Base-by-base conservation (phyloP, 53 echinoderm and acorn worm species). In the Apostichopus leukothele region DNA sequence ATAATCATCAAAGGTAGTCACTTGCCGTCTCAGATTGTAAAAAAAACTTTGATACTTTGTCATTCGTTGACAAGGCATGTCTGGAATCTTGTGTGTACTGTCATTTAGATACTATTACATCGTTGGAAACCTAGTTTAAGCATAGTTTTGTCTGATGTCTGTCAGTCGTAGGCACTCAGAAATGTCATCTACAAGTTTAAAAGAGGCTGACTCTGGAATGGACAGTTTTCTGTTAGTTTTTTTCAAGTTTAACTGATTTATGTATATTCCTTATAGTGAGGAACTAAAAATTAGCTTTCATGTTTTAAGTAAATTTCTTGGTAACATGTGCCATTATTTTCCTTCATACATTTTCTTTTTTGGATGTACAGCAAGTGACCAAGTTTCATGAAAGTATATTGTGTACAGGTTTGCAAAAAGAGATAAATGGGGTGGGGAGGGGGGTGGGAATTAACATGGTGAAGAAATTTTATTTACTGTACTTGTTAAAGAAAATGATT, bases 341-440 rank as follows among this genome's bases (percentile, higher is more conserved):
- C 39, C 63, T 63, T 63, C 63, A 63, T 63, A 63, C 63, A 39
- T 39, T 39, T 39, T 39, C 39, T 53, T 79, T 75, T 79, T 79
- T 79, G 51, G 79, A 79, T 53, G 79, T 79, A 79, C 79, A 79
- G 79, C 53, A 79, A 18, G 14, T 52, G 52, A 79, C 53, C 53
- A 53, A 79, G 79, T 79, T 79, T 52, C 79, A 79, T 52, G 79
- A 79, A 52, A 52, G 39, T 53, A 39, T 39, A 79, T 79, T 79
- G 79, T 79, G 79, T 79, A 79, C 79, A 79, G 79, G 79, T 79
- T 79, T 79, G 51, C 52, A 53, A 79, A 79, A 63, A 63, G 63
- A 63, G 11, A 13, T 61, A 61, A 61, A 13, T 11, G 13, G 13
- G 13, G 16, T 13, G 16, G 16, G 16, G 4, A 39, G 39, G 39